Percentiles rank a stretch among this genome's conserved stretches.
Evolutionary conservation across 2,113 vertebrate genomes (phyloP).

Genomic region (Sinosuthora webbiana): DNA sequence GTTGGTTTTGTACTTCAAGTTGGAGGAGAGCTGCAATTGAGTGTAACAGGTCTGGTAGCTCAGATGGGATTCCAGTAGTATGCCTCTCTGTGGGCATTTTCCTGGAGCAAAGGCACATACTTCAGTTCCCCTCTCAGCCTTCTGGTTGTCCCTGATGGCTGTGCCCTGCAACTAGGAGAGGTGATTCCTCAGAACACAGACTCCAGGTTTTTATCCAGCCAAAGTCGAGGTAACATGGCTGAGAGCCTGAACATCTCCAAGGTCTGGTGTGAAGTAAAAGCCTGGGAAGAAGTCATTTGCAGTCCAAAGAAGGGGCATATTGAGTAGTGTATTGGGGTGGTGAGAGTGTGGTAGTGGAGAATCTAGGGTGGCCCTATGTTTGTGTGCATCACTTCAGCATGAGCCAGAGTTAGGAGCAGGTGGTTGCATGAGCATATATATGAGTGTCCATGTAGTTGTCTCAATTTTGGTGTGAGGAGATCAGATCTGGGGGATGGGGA

Average conservation of each 20-base stretch:
- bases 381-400: background rate
- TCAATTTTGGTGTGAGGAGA: background rate
- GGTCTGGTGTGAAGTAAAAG: background rate
- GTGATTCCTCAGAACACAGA: background rate
- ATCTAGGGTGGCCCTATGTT: background rate
- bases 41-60: background rate
- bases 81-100: background rate
- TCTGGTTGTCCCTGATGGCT: background rate
- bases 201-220: background rate
- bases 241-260: background rate
- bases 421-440: background rate
- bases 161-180: background rate
- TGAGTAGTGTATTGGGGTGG: background rate
- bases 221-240: rapidly evolving
- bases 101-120: background rate
- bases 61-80: background rate
- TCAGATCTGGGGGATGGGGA: background rate
- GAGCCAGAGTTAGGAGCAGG: background rate
- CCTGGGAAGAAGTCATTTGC: background rate
- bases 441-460: background rate
- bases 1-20: background rate
- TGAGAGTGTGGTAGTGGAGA: rapidly evolving
- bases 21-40: background rate
- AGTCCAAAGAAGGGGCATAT: background rate
- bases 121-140: background rate